Conservation (phyloP, 2,888 invertebrate species). For the Chrysolina oricalcia region DNA sequence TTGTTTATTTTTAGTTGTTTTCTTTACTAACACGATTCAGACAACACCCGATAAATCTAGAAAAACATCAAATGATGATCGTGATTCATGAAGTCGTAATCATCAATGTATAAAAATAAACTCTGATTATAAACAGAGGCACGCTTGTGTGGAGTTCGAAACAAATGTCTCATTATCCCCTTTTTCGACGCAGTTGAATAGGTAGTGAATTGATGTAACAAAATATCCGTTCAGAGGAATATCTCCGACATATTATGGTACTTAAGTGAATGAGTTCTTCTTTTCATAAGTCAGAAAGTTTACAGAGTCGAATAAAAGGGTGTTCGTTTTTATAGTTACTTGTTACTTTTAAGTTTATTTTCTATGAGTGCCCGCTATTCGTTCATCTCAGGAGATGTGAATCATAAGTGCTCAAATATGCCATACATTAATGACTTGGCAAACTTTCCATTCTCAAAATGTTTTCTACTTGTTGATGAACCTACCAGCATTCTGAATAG, state of each 20-base stretch:
- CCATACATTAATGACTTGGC: too few species aligned
- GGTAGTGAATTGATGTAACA: slow-evolving; percentile 8
- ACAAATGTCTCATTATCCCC: slow-evolving; percentile 22
- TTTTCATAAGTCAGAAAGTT: too few species aligned
- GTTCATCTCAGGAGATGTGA: too few species aligned
- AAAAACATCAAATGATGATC: slow-evolving; percentile 20
- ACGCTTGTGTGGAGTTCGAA: slow-evolving; percentile 19
- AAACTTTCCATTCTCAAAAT: too few species aligned
- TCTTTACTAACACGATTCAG: slow-evolving; percentile 14
- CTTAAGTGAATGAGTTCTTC: too few species aligned
- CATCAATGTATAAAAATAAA: slow-evolving; percentile 28
- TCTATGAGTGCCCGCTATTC: too few species aligned
- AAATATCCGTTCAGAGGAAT: not conserved
- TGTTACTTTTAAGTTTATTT: too few species aligned
- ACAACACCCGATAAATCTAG: slow-evolving; percentile 17
- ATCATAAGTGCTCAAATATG: too few species aligned
- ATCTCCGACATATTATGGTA: not conserved
- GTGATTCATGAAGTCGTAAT: slow-evolving; percentile 24
- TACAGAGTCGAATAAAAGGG: too few species aligned
- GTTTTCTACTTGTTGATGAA: too few species aligned
- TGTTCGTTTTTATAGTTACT: too few species aligned
- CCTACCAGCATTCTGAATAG: too few species aligned
- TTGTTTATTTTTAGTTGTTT: slow-evolving; percentile 16
- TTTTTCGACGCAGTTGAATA: slow-evolving; percentile 16
- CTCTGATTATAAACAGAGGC: slow-evolving; percentile 26